Percentiles rank a stretch among this genome's conserved stretches.
phyloP scores from a whole-genome alignment of 2,888 invertebrate species.

The Caenorhabditis sp. region DNA sequence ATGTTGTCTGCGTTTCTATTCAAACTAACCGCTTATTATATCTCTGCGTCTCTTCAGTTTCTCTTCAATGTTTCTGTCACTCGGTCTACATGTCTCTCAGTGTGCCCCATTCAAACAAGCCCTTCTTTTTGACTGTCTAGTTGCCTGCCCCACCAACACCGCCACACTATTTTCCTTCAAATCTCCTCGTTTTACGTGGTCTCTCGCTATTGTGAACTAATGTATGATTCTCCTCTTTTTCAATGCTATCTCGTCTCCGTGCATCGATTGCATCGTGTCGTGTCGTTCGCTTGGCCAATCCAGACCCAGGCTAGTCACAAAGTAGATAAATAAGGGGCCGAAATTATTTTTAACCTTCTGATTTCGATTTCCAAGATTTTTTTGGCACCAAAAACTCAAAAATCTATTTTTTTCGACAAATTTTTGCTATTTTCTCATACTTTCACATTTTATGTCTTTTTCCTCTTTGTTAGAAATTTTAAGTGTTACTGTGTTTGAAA shows the following conservation, averaged over 20 bases:
- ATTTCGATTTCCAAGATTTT: not conserved
- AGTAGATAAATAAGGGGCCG: not conserved
- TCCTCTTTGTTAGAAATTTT: not conserved
- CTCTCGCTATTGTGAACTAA: slow-evolving; percentile 1
- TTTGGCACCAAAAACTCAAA: not conserved
- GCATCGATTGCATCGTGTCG: slow-evolving; percentile 37
- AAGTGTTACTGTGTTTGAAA: not conserved
- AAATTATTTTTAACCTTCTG: not conserved
- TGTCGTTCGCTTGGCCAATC: slow-evolving; percentile 21
- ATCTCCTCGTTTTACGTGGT: slow-evolving; percentile 9
- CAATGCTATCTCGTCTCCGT: slow-evolving; percentile 8
- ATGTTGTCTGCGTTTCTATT: not conserved
- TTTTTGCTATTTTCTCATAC: not conserved
- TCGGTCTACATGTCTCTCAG: slow-evolving; percentile 9
- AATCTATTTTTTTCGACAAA: not conserved
- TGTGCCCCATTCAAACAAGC: slow-evolving; percentile 2
- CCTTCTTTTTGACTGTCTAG: slow-evolving; percentile 2
- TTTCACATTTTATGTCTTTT: not conserved
- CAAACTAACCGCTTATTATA: slow-evolving; percentile 3
- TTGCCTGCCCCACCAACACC: not conserved
- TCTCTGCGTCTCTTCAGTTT: slow-evolving; percentile 9
- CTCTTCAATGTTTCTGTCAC: slow-evolving; percentile 4
- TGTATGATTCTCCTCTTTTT: slow-evolving; percentile 11
- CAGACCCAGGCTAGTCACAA: slow-evolving; percentile 22
- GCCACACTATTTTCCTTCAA: not conserved